A percentile compares a stretch with the other conserved stretches of the same genome.
Evolutionary conservation across 2,113 vertebrate species (phyloP).

Genomic region (Cygnus atratus): DNA sequence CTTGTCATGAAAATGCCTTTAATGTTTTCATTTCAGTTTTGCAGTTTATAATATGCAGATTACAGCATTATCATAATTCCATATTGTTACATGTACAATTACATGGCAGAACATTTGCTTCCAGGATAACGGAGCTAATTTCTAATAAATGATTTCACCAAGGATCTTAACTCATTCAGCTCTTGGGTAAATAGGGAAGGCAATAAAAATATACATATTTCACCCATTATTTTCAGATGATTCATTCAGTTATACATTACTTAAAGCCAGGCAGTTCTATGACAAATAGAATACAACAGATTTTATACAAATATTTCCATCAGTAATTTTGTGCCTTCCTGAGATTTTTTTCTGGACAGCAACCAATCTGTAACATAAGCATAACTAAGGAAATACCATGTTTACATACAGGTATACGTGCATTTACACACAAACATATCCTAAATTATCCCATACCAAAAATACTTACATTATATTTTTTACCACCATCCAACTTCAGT

Average conservation of each 20-base stretch:
- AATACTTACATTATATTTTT: conserved; percentile 76
- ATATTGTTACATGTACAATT: conserved; percentile 65
- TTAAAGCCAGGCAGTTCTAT: conserved; percentile 33
- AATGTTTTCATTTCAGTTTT: conserved; percentile 73
- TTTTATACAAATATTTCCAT: conserved; percentile 31
- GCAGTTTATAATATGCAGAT: conserved; percentile 64
- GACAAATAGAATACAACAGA: conserved; percentile 18
- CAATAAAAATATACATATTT: conserved; percentile 41
- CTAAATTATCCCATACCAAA: background rate
- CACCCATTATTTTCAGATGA: conserved; percentile 13
- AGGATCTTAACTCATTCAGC: conserved; percentile 59
- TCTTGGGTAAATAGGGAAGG: conserved; percentile 55
- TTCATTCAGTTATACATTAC: background rate
- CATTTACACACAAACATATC: background rate
- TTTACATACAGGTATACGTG: background rate
- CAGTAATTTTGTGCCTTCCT: conserved; percentile 16
- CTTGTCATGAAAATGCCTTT: conserved; percentile 68
- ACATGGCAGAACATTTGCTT: conserved; percentile 62
- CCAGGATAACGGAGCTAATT: conserved; percentile 68
- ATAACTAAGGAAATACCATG: background rate
- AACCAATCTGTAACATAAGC: background rate
- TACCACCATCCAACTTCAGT: conserved; percentile 66
- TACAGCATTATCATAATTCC: conserved; percentile 66
- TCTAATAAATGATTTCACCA: conserved; percentile 69
- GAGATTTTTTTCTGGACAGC: background rate